Evolutionary conservation across 2,888 invertebrate species (phyloP), one percentile per base, ranked within the genome.

Genomic region (Linyphia triangularis): DNA sequence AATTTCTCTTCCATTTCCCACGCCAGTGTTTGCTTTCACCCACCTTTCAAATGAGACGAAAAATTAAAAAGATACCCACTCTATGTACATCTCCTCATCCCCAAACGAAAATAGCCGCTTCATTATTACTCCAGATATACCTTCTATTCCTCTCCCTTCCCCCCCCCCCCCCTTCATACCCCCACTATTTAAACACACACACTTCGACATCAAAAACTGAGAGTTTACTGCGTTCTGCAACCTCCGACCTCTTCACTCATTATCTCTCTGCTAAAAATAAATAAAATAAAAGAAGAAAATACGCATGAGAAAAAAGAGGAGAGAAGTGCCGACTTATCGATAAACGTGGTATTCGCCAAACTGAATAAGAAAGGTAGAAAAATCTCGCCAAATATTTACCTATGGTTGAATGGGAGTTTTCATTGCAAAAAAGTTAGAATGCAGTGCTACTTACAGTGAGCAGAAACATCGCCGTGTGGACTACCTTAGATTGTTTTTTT

Each of bases 221-320:
- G 82, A 72, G 83, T 73, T 83, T 83, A 83, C 83, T 83, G 83
- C 83, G 63, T 72, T 24, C 72, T 57, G 9, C 28, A 28, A 79
- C 81, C 86, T 73, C 33, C 59, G 86, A 88, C 75, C 86, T 40
- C 40, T 30, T 30, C n/a, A 28, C 81, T 88, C 86, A 88, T 88
- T 88, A 88, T 88, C 81, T 67, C 43, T 78, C 61, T 28, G 57
- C 24, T 57, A 33, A 19, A 26, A 22, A 26, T 24, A 7, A 40
- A 16, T 37, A 24, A 69, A 26, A 70, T 26, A 72, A 61, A 65
- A 65, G 30, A 26, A 69, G 30, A 67, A 73, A 40, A 33, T 28
- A 37, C 22, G 59, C 69, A 69, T 69, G 81, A 81, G 81, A 69
- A 81, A 51, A 13, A 33, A 4, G 33, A 33, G 33, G 33, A 33